Base-by-base conservation (phyloP, 2,797 vertebrate species). In the Carduelis carduelis region DNA sequence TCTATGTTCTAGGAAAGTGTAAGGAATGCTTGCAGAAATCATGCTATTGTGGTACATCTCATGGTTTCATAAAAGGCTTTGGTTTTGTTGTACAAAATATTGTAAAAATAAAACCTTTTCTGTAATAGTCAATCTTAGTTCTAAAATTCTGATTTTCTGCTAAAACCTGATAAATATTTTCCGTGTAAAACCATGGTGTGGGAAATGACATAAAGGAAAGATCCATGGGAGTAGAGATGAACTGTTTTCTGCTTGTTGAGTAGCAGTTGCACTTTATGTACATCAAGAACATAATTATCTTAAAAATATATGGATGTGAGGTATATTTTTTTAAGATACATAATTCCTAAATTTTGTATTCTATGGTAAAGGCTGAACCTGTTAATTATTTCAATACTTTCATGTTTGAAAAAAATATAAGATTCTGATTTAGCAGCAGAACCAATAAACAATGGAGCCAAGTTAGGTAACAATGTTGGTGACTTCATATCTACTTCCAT, bases 401-500 rank as follows among this genome's bases (percentile, higher is more conserved):
- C 7, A 46, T 19, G 7, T 55, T 75, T 39, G 46, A 84, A 84
- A 41, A 85, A 83, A 71, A 64, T 2, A 3, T 1, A 37, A 49
- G 14, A 27, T 69, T 72, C 10, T 65, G 53, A 52, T 21, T 52
- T 56, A 68, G 32, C 53, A 68, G 14, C 21, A 68, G 34, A 92
- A 27, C 14, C 37, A 75, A 81, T 24, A 24, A n/a, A 24, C 2
- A 37, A 2, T 28, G 34, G 17, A 78, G 5, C 7, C 4, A 9
- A 35, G 30, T 44, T 24, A 74, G 32, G 18, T 7, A 64, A 21
- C 9, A 3, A 5, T 55, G 6, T 11, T 0, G 1, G 39, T 28
- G 19, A 8, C 5, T 63, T 85, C 0, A 0, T n/a, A n/a, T 57
- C 35, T 35, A 39, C 12, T 64, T 84, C 12, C 43, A 28, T 6